A percentile compares a stretch with the other conserved stretches of the same genome.
phyloP scores from a whole-genome alignment of 2,888 invertebrate genomes.

The Nasonia oneida region DNA sequence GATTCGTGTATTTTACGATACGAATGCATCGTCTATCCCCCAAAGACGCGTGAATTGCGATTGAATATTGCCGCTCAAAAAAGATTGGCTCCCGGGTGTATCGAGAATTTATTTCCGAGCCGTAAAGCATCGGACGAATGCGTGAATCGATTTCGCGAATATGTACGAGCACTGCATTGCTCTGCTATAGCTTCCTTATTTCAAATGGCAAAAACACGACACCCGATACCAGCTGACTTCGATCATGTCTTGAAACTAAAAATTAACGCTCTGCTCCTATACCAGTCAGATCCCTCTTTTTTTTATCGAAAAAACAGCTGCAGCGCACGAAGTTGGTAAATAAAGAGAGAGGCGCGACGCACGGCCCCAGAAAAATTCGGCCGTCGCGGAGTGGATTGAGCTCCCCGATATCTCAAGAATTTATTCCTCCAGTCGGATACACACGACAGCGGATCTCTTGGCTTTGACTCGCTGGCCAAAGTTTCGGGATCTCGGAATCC shows the following conservation, averaged over 20 bases:
- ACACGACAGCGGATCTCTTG: conserved; percentile 18
- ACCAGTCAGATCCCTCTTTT: not conserved
- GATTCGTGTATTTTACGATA: conserved; percentile 33
- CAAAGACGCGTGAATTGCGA: conserved; percentile 52
- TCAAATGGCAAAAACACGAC: not conserved
- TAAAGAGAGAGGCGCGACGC: not conserved
- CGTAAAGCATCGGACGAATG: conserved; percentile 27
- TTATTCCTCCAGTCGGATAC: conserved; percentile 45
- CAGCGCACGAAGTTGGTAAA: conserved; percentile 32
- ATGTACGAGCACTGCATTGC: not conserved
- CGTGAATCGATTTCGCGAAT: conserved; percentile 24
- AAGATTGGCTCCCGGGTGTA: conserved; percentile 50
- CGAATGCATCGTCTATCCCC: conserved; percentile 50
- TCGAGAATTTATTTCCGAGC: conserved; percentile 44
- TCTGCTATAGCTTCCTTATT: not conserved
- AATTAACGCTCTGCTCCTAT: conserved; percentile 6
- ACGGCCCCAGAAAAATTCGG: conserved; percentile 15
- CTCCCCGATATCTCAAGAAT: conserved; percentile 40
- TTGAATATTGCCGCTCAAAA: conserved; percentile 51
- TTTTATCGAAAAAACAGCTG: not conserved
- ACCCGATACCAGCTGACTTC: no score
- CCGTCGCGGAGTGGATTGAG: conserved; percentile 35
- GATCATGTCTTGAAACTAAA: not conserved
- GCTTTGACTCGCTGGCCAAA: not conserved
- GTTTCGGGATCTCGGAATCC: not conserved